Base-by-base conservation (phyloP, 2,888 invertebrate species). In the Sisyra nigra region DNA sequence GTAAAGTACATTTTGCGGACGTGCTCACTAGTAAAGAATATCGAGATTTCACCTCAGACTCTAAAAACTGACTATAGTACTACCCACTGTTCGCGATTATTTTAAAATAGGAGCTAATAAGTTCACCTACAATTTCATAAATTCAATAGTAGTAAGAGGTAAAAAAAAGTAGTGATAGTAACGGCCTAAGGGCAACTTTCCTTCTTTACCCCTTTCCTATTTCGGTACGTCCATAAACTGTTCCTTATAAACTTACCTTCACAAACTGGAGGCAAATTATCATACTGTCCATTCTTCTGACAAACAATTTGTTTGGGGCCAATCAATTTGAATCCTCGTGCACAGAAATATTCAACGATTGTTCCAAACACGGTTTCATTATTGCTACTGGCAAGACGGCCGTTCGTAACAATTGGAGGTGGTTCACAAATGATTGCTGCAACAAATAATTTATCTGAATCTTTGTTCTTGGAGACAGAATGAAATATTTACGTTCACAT, bases 281-380 rank as follows among this genome's bases (percentile, higher is more conserved):
- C 86, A 72, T 88, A 91, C 46, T 77, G 72, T 1, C 91, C 91
- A 39, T 72, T 77, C 9, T 79, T 70, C 42, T 81, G 65, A 52
- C 92, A 92, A 17, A 71, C 69, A 29, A 85, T 66, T 40, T 71
- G 66, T 11, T 69, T 66, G 1, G 77, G 66, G 15, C 91, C 91
- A 15, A 71, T 66, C 43, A 91, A 62, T 46, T 66, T 68, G 58
- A 70, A 82, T 0, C 84, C 82, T 11, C 71, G 63, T 2, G 74
- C 70, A 55, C 91, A 91, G 5, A 69, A 67, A 56, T 87, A 88
- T 54, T 80, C 80, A 1, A 85, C 79, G 33, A 74, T 67, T 0
- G 85, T 73, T 33, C 87, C 86, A 52, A 73, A 83, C 2, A 67
- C 60, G 0, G 76, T 75, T 39, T 74, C 69, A 54, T 81, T 80